Conservation (phyloP, 2,888 invertebrate genomes). For the Ceraclea dissimilis region DNA sequence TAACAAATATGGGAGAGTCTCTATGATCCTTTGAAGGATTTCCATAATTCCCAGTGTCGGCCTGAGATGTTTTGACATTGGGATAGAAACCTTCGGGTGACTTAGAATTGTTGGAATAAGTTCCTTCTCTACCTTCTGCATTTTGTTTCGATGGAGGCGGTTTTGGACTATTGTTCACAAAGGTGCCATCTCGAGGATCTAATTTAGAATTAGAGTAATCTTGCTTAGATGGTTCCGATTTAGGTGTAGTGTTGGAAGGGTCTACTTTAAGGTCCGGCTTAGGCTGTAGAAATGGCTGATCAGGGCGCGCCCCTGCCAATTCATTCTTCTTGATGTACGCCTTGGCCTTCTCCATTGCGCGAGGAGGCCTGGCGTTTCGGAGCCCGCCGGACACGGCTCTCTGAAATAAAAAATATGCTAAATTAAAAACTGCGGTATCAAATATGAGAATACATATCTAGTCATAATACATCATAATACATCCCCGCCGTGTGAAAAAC, state of each 20-base stretch:
- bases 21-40: conserved; percentile 5
- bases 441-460: too few relatives aligned
- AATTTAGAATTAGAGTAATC: conserved; percentile 21
- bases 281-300: conserved; percentile 26
- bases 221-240: conserved; percentile 17
- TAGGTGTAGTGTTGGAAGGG: conserved; percentile 2
- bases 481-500: too few relatives aligned
- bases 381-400: conserved; percentile 21
- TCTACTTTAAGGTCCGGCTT: conserved; percentile 10
- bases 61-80: conserved; percentile 1
- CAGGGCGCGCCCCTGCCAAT: conserved; percentile 45
- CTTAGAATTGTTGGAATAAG: conserved; percentile 5
- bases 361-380: conserved; percentile 19
- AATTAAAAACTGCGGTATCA: too few relatives aligned
- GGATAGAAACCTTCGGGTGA: conserved; percentile 2
- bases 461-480: too few relatives aligned
- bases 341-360: conserved; percentile 58
- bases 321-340: conserved; percentile 67
- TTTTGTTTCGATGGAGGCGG: not conserved
- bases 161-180: not conserved
- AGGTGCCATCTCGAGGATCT: conserved; percentile 14
- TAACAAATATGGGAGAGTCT: conserved; percentile 7
- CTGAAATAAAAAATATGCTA: conserved; percentile 16
- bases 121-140: conserved; percentile 1
- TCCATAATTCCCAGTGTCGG: not conserved